Evolutionary conservation across 1,140 invertebrate genomes (phyloP).

Genomic region (Neodiprion pinetum): DNA sequence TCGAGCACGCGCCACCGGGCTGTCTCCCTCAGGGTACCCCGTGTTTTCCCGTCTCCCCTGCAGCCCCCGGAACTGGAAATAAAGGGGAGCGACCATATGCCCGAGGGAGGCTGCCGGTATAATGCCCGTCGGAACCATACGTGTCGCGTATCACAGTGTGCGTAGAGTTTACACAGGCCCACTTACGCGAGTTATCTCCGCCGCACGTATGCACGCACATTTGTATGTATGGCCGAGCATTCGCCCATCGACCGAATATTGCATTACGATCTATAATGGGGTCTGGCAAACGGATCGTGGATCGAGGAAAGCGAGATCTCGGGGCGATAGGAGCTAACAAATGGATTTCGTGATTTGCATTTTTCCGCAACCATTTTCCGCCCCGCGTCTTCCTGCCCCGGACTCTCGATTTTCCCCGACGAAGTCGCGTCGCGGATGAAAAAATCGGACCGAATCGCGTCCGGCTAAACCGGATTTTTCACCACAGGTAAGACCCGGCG

Average conservation of each 20-base stretch:
- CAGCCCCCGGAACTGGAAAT: slow-evolving; percentile 37
- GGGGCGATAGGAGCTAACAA: slow-evolving; percentile 31
- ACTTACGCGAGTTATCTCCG: not conserved
- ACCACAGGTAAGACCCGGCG: not conserved
- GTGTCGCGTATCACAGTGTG: not conserved
- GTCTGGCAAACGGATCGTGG: slow-evolving; percentile 18
- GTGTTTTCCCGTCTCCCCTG: slow-evolving; percentile 6
- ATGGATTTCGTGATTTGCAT: slow-evolving; percentile 36
- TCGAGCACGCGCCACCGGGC: slow-evolving; percentile 57
- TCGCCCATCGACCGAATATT: too few relatives aligned
- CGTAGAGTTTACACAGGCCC: not conserved
- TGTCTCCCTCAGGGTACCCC: slow-evolving; percentile 21
- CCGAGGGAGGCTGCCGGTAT: slow-evolving; percentile 30
- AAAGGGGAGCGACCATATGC: slow-evolving; percentile 48
- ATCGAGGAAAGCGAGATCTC: slow-evolving; percentile 25
- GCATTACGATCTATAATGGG: too few relatives aligned
- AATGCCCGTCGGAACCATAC: not conserved
- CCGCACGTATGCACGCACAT: not conserved
- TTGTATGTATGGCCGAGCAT: too few relatives aligned
- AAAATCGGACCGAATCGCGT: not conserved
- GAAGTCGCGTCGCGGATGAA: too few relatives aligned
- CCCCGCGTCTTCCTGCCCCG: not conserved
- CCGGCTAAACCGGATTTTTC: not conserved
- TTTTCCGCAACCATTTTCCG: slow-evolving; percentile 21
- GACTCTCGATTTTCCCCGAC: too few relatives aligned